Conservation (phyloP, 2,888 invertebrate genomes). For the Heliconius sara region DNA sequence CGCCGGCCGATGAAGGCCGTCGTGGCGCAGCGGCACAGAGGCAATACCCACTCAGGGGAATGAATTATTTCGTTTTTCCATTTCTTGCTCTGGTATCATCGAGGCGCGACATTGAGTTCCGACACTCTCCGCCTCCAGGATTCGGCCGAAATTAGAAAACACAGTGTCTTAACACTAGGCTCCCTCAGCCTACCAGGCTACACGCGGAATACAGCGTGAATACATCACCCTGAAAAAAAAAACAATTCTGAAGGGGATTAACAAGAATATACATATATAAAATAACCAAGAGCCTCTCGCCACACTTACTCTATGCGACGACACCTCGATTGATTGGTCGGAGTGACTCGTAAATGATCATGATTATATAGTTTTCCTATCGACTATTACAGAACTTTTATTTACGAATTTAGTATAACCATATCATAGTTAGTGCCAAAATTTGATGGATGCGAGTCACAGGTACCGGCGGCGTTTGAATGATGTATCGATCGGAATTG, state of each 20-base stretch:
- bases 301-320: constrained; percentile 32
- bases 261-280: background rate
- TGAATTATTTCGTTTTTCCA: no score
- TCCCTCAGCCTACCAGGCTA: no score
- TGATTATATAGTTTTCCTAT: constrained; percentile 40
- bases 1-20: no score
- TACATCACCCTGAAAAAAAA: background rate
- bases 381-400: constrained; percentile 24
- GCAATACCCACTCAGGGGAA: no score
- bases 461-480: constrained; percentile 5
- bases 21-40: no score
- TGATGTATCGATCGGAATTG: constrained; percentile 6
- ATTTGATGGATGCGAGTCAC: constrained; percentile 22
- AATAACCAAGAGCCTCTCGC: constrained; percentile 7
- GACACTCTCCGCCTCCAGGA: no score
- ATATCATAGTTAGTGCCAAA: constrained; percentile 16
- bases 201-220: no score
- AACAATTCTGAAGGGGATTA: background rate
- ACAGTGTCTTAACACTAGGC: no score
- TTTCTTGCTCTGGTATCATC: no score
- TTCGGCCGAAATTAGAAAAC: no score
- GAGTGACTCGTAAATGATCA: constrained; percentile 42
- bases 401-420: constrained; percentile 13
- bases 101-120: no score
- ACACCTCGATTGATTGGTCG: constrained; percentile 40